Percentiles rank a stretch among this genome's conserved stretches.
Evolutionary conservation across 2,888 invertebrate species (phyloP).

Genomic region (Nemapogon koenigi): DNA sequence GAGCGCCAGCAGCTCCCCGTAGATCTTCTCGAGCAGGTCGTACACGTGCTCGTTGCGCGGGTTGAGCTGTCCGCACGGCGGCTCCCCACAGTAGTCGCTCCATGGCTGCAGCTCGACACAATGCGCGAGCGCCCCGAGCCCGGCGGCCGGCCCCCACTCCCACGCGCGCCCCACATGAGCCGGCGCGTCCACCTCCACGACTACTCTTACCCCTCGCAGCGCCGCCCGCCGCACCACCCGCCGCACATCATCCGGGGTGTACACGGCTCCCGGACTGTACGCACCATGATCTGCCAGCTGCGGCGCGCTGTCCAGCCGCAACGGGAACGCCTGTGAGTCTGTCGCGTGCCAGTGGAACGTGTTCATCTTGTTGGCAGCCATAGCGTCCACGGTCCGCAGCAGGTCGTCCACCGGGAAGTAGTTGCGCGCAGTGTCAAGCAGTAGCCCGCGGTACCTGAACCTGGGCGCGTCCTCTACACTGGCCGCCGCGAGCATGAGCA

Average conservation of each 20-base stretch:
- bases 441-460: slow-evolving; percentile 80
- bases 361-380: slow-evolving; percentile 90
- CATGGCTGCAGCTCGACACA: slow-evolving; percentile 84
- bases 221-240: slow-evolving; percentile 79
- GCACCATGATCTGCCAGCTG: slow-evolving; percentile 85
- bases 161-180: slow-evolving; percentile 89
- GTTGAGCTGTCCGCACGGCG: slow-evolving; percentile 87
- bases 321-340: slow-evolving; percentile 93
- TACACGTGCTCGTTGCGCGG: slow-evolving; percentile 82
- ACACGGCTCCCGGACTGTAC: slow-evolving; percentile 79
- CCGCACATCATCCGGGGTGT: slow-evolving; percentile 72
- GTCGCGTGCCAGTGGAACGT: slow-evolving; percentile 93
- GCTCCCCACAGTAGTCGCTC: slow-evolving; percentile 82
- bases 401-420: slow-evolving; percentile 79
- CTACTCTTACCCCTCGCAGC: slow-evolving; percentile 82
- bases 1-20: slow-evolving; percentile 74
- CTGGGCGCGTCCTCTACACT: slow-evolving; percentile 79
- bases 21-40: slow-evolving; percentile 74
- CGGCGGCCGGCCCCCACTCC: slow-evolving; percentile 80
- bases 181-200: slow-evolving; percentile 91
- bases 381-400: slow-evolving; percentile 80
- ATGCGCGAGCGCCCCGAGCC: slow-evolving; percentile 78
- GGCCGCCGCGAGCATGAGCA: slow-evolving; percentile 71
- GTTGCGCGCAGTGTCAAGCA: slow-evolving; percentile 91
- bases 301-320: slow-evolving; percentile 76